Percentiles rank a stretch among this genome's conserved stretches.
Conservation (phyloP, 2,113 vertebrate genomes). For the Poeciliopsis turrubarensis region DNA sequence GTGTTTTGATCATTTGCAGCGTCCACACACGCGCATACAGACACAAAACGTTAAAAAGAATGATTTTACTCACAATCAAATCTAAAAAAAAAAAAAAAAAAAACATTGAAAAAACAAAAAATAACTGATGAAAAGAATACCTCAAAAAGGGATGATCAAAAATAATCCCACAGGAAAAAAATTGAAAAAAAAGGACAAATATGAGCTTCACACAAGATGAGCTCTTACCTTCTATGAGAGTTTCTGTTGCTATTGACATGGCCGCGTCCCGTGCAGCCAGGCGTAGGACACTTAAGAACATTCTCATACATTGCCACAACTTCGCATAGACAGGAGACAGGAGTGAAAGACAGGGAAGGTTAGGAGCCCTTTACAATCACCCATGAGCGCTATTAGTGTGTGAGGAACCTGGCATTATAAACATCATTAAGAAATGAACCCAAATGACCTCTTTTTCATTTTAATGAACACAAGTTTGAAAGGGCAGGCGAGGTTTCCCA, state of each 20-base stretch:
- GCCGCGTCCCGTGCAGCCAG: slow-evolving; percentile 99
- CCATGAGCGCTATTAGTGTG: slow-evolving; percentile 74
- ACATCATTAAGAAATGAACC: slow-evolving; percentile 79
- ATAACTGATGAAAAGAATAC: background rate
- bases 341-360: slow-evolving; percentile 89
- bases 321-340: slow-evolving; percentile 86
- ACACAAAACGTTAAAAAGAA: slow-evolving; percentile 5
- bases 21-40: background rate
- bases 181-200: slow-evolving; percentile 3
- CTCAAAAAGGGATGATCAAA: background rate
- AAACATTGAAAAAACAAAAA: background rate
- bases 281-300: slow-evolving; percentile 99
- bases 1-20: slow-evolving; percentile 6
- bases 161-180: slow-evolving; percentile 25
- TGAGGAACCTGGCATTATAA: slow-evolving; percentile 77
- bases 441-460: slow-evolving; percentile 76
- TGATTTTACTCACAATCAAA: slow-evolving; percentile 9
- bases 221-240: slow-evolving; percentile 98
- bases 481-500: slow-evolving; percentile 71
- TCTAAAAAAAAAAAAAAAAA: background rate
- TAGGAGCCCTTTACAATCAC: slow-evolving; percentile 81
- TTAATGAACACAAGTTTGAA: slow-evolving; percentile 76
- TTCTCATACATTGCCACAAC: slow-evolving; percentile 99
- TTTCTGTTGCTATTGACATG: slow-evolving; percentile 99
- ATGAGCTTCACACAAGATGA: slow-evolving; percentile 30